These are phyloP conservation scores for Xestoiulus laeticollis DNA, from an alignment of 2,888 invertebrate genomes.

Conservation along the genomic window DNA sequence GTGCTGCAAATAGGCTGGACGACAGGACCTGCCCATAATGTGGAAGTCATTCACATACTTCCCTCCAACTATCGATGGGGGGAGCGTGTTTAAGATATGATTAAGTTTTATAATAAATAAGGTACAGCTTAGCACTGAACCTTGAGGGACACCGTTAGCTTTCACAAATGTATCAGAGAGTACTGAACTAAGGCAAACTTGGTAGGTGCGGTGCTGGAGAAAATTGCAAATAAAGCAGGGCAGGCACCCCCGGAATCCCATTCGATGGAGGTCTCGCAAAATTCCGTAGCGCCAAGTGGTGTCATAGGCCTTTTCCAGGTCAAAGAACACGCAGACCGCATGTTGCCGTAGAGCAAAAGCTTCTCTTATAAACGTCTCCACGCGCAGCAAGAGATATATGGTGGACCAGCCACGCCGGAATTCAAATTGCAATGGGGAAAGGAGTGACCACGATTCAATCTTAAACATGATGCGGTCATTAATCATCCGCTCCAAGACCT, in stretches of 20 bases:
- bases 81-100: not conserved
- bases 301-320: conserved; percentile 11
- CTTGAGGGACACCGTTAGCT: not conserved
- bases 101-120: not conserved
- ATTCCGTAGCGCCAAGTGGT: not conserved
- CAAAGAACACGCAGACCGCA: conserved; percentile 11
- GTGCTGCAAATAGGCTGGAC: not conserved
- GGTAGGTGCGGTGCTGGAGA: not conserved
- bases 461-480: conserved; percentile 23
- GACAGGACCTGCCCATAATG: not conserved
- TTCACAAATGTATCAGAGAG: not conserved
- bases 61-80: not conserved
- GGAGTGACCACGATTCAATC: not conserved
- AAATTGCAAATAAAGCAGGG: not conserved
- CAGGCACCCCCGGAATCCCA: not conserved
- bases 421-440: not conserved
- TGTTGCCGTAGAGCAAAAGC: not conserved
- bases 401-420: conserved; percentile 28
- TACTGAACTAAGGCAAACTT: not conserved
- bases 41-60: not conserved
- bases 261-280: not conserved
- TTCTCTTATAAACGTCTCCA: not conserved
- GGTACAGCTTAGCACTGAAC: not conserved
- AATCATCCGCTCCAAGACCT: conserved; percentile 43
- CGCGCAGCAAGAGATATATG: not conserved